phyloP scores from a whole-genome alignment of 37 sponge, comb jelly and placozoan species.

The Haliclona indistincta region DNA sequence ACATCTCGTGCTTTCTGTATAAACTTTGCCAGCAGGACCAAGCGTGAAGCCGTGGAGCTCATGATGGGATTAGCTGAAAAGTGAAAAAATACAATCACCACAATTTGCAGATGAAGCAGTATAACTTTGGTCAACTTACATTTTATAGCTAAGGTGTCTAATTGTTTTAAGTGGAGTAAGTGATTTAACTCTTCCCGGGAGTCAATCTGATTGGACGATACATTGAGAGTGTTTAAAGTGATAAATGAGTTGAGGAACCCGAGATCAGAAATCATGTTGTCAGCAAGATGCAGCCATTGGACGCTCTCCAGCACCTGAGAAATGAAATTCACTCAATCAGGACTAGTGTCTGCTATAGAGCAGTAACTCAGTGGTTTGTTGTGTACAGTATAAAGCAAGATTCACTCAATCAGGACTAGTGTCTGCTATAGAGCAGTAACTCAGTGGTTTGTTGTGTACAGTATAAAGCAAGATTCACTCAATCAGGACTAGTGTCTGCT shows the following conservation, averaged over 20 bases:
- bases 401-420: too few species aligned
- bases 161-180: slow-evolving; percentile 21
- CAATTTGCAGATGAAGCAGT: not conserved
- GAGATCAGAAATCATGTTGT: slow-evolving; percentile 47
- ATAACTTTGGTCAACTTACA: slow-evolving; percentile 22
- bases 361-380: too few species aligned
- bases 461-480: too few species aligned
- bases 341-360: too few species aligned
- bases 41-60: not conserved
- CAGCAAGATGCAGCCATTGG: slow-evolving; percentile 38
- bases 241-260: slow-evolving; percentile 46
- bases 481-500: too few species aligned
- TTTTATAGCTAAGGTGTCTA: slow-evolving; percentile 29
- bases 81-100: not conserved
- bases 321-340: too few species aligned
- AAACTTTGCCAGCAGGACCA: slow-evolving; percentile 43
- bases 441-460: too few species aligned
- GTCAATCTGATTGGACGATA: slow-evolving; percentile 43
- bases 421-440: too few species aligned
- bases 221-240: slow-evolving; percentile 34
- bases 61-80: slow-evolving; percentile 56
- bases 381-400: too few species aligned
- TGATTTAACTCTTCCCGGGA: slow-evolving; percentile 15
- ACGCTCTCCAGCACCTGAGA: slow-evolving; percentile 60
- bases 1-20: slow-evolving; percentile 49